Base-by-base conservation (phyloP, 1,140 invertebrate species). In the Papilio aristodemus region DNA sequence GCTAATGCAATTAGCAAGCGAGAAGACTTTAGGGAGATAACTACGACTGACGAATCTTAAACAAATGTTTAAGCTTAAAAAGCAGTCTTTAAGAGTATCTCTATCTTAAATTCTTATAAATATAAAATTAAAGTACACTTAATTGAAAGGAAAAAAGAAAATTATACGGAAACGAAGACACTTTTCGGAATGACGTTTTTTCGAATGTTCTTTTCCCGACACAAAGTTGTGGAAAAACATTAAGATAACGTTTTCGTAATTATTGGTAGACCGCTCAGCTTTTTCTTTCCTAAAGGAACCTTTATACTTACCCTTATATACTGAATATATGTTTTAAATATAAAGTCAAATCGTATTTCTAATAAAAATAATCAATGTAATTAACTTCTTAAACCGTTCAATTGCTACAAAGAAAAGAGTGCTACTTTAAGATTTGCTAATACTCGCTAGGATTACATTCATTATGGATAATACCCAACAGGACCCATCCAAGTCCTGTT, bases 181-280 rank as follows among this genome's bases (percentile, higher is more conserved):
- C 41, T 27, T 66, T 66, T 66, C 17, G 13, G n/a, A 37, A 36
- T 32, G 63, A 50, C 8, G 43, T 66, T 66, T 13, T 32, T 43
- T 50, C 13, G 27, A 66, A 66, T 22, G 41, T 50, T 46, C 27
- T 25, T 66, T 66, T 66, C 25, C 63, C 25, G 27, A 25, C 63
- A 50, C 27, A 50, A 66, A 66, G 41, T 66, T 46, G 41, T 32
- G 27, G 63, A 46, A 66, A 66, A 66, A 66, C 63, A 50, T 66
- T 50, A 66, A 66, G 63, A 66, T 66, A 66, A 50, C 63, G 25
- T 66, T 66, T 66, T 66, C 43, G 63, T 66, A 66, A 66, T 66
- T 50, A 66, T 66, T 50, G 41, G 63, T 66, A 32, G 63, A 41
- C 25, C 63, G 63, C 41, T 66, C 22, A 66, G 59, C 43, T 43